A percentile compares a stretch with the other conserved stretches of the same genome.
These are phyloP conservation scores for Sorex araneus DNA, from an alignment of 2,113 vertebrate species.

Conservation along the genomic window DNA sequence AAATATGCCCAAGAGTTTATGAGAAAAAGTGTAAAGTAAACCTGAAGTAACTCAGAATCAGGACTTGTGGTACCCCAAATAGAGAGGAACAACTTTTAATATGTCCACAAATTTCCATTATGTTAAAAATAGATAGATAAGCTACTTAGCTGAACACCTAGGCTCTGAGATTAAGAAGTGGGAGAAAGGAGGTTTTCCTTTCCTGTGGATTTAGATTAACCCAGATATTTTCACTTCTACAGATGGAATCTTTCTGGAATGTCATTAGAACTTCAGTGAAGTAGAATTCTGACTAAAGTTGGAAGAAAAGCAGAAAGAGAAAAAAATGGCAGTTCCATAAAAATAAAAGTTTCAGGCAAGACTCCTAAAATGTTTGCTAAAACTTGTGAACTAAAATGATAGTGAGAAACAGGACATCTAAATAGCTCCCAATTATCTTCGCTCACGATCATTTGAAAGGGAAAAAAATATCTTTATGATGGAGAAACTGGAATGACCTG, in stretches of 20 bases:
- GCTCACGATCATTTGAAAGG: background rate
- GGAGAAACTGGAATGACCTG: background rate
- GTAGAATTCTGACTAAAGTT: background rate
- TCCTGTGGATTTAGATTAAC: conserved; percentile 42
- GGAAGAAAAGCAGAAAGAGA: conserved; percentile 48
- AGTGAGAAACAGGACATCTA: background rate
- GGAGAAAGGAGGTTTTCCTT: conserved; percentile 21
- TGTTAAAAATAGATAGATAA: conserved; percentile 26
- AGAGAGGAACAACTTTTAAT: conserved; percentile 12
- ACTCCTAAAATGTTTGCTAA: conserved; percentile 30
- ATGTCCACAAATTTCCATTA: background rate
- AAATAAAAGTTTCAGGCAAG: conserved; percentile 18
- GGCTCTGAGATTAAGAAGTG: background rate
- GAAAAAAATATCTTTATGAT: background rate
- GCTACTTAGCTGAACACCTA: conserved; percentile 49
- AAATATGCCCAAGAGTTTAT: background rate
- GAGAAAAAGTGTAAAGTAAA: background rate
- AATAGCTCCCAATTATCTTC: background rate
- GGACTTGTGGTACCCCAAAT: background rate
- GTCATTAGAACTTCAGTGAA: conserved; percentile 1
- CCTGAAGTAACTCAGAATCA: background rate
- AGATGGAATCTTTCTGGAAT: conserved; percentile 36
- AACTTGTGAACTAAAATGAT: background rate
- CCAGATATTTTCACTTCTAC: conserved; percentile 52
- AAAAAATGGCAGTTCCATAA: background rate